A percentile compares a stretch with the other conserved stretches of the same genome.
Evolutionary conservation across 2,113 vertebrate genomes (phyloP).

Genomic region (Regulus satrapa): DNA sequence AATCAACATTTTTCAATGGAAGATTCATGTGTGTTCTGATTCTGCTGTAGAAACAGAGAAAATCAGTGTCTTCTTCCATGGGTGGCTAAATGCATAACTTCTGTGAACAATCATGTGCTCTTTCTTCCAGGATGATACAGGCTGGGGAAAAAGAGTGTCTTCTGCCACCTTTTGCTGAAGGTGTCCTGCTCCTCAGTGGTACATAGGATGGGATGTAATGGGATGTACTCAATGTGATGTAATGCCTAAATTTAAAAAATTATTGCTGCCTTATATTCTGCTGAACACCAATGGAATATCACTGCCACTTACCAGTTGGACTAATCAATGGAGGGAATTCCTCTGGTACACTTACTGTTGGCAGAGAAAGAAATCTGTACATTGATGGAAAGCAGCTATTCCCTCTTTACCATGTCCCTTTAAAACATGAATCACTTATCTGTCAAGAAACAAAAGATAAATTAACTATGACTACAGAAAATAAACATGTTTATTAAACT

Average conservation of each 20-base stretch:
- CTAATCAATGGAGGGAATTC: not conserved
- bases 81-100: not conserved
- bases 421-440: not conserved
- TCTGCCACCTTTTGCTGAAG: not conserved
- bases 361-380: not conserved
- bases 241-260: not conserved
- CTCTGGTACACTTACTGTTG: not conserved
- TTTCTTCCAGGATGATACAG: not conserved
- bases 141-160: not conserved
- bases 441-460: not conserved
- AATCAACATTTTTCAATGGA: not conserved
- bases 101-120: not conserved
- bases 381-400: not conserved
- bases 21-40: not conserved
- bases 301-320: not conserved
- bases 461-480: not conserved
- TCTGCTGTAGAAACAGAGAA: not conserved
- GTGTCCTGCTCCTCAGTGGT: not conserved
- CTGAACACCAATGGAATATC: not conserved
- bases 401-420: not conserved
- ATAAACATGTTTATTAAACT: not conserved
- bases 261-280: not conserved
- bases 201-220: too few species aligned
- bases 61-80: not conserved
- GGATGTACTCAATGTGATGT: rapidly evolving